A percentile compares a stretch with the other conserved stretches of the same genome.
Conservation (phyloP, 2,888 invertebrate species). For the Ctenicera cuprea region DNA sequence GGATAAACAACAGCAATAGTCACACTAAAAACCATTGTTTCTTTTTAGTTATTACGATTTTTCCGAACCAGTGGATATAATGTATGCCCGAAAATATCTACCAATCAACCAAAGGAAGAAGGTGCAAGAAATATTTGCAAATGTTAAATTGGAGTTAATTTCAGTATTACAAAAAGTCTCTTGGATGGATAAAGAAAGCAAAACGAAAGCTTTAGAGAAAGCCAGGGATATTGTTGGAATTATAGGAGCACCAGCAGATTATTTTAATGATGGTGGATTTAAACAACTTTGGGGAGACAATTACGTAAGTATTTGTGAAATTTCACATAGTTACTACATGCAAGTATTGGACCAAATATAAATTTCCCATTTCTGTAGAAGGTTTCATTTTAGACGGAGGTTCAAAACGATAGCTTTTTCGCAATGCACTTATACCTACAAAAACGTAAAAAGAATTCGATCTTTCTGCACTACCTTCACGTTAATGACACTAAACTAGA, state of each 20-base stretch:
- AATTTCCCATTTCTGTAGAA: no score
- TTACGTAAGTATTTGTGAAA: background rate
- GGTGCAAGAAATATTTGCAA: slow-evolving; percentile 54
- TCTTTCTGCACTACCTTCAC: background rate
- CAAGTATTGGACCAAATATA: no score
- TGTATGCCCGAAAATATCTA: slow-evolving; percentile 45
- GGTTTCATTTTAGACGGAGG: background rate
- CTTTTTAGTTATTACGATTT: no score
- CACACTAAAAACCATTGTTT: no score
- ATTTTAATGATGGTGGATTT: slow-evolving; percentile 57
- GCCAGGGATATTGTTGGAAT: slow-evolving; percentile 54
- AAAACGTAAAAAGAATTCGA: background rate
- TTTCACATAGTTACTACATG: background rate
- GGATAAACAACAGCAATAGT: background rate
- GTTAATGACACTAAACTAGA: slow-evolving; percentile 12
- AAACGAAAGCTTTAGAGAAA: slow-evolving; percentile 54
- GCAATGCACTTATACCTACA: background rate
- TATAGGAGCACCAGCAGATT: slow-evolving; percentile 60
- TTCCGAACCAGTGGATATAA: slow-evolving; percentile 24
- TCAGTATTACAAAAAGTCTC: slow-evolving; percentile 50
- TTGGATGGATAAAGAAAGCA: slow-evolving; percentile 60
- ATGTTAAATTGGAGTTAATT: slow-evolving; percentile 53
- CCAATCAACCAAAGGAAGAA: slow-evolving; percentile 39
- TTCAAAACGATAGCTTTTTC: slow-evolving; percentile 12
- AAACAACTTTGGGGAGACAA: slow-evolving; percentile 49